Conservation (phyloP, 23 tunicate species). For the Pegea sp. region DNA sequence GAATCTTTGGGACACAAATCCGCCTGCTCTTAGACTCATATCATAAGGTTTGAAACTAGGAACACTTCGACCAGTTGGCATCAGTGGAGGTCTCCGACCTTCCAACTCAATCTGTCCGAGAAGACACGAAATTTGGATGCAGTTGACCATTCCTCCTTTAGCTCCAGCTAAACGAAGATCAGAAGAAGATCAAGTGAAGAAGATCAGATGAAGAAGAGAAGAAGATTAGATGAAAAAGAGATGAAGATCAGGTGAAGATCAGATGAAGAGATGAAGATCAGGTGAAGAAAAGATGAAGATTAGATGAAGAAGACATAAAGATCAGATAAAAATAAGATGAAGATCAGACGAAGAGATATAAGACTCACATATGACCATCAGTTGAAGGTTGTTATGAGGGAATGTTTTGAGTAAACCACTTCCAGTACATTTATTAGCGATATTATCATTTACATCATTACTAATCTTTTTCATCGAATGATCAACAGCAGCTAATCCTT, state of each 20-base stretch:
- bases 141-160: constrained; percentile 86
- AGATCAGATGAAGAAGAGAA: too few relatives aligned
- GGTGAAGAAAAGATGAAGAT: too few relatives aligned
- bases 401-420: constrained; percentile 42
- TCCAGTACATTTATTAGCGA: constrained; percentile 52
- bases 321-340: too few relatives aligned
- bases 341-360: not conserved
- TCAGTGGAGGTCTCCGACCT: constrained; percentile 74
- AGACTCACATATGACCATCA: constrained; percentile 70
- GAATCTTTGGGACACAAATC: constrained; percentile 93
- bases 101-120: constrained; percentile 94
- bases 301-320: too few relatives aligned
- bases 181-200: too few relatives aligned
- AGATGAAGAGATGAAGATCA: too few relatives aligned
- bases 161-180: constrained; percentile 60
- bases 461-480: constrained; percentile 59
- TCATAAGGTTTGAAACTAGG: constrained; percentile 89
- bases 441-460: constrained; percentile 34
- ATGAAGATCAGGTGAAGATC: too few relatives aligned
- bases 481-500: constrained; percentile 40
- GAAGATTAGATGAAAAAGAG: too few relatives aligned
- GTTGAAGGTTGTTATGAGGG: constrained; percentile 84
- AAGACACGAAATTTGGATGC: constrained; percentile 75
- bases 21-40: constrained; percentile 68
- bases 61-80: constrained; percentile 57